These are phyloP conservation scores for Bradypodion pumilum DNA, from an alignment of 2,797 vertebrate genomes.

Conservation along the genomic window DNA sequence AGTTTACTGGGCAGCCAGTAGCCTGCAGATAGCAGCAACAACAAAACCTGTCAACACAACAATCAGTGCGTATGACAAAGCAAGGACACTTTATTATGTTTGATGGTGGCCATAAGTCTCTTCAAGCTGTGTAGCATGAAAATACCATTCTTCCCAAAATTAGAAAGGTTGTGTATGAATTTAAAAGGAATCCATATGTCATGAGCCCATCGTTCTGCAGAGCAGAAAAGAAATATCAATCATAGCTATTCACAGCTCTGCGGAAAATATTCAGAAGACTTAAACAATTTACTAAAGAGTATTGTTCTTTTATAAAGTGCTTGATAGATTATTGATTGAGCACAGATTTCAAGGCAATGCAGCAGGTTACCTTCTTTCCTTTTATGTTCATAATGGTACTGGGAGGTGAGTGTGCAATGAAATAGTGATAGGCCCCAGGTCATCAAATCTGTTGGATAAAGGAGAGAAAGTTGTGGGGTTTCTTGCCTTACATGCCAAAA, in stretches of 20 bases:
- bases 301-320: neutral
- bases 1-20: conserved; percentile 48
- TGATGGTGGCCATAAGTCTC: neutral
- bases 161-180: neutral
- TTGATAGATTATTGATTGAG: neutral
- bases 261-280: neutral
- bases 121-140: neutral
- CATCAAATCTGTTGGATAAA: neutral
- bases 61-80: conserved; percentile 37
- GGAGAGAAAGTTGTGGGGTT: neutral
- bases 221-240: neutral
- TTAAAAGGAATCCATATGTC: neutral
- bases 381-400: neutral
- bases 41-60: conserved; percentile 46
- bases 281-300: neutral
- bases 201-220: neutral
- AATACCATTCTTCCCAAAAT: neutral
- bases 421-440: neutral
- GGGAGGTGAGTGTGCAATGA: neutral
- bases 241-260: neutral
- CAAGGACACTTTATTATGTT: conserved; percentile 31
- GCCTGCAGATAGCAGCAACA: conserved; percentile 44
- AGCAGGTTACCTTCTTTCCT: neutral
- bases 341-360: neutral
- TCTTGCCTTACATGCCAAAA: neutral